Conservation (phyloP, 2,888 invertebrate species). For the Actias luna region DNA sequence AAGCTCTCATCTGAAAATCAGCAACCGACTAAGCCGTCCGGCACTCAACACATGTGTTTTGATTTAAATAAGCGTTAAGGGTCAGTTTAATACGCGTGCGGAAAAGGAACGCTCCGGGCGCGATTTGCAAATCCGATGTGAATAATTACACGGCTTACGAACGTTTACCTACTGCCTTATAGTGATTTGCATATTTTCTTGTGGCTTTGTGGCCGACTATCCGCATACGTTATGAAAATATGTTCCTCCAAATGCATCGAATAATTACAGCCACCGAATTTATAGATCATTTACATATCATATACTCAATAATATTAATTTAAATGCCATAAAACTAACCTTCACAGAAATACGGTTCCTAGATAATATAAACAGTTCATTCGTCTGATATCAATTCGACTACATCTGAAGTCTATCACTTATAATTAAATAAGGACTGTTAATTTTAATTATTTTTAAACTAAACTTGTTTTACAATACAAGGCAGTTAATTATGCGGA, state of each 20-base stretch:
- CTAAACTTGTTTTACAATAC: too few species aligned
- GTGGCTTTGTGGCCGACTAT: slow-evolving; percentile 64
- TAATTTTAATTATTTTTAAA: neutral
- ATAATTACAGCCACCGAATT: slow-evolving; percentile 13
- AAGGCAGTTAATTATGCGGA: neutral
- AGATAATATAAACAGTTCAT: neutral
- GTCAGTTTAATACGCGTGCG: slow-evolving; percentile 75
- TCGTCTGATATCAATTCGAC: too few species aligned
- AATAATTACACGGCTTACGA: slow-evolving; percentile 81
- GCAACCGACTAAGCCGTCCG: slow-evolving; percentile 74
- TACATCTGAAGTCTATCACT: neutral
- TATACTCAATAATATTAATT: neutral
- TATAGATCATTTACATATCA: neutral
- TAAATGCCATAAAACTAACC: neutral
- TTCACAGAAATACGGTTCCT: neutral
- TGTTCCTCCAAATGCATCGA: slow-evolving; percentile 32
- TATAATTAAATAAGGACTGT: neutral
- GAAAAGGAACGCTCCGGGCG: slow-evolving; percentile 74
- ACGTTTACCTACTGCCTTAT: slow-evolving; percentile 80
- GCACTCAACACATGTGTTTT: slow-evolving; percentile 80
- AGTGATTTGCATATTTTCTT: slow-evolving; percentile 81
- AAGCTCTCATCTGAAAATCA: slow-evolving; percentile 78
- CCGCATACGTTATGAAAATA: slow-evolving; percentile 41
- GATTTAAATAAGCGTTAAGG: slow-evolving; percentile 77
- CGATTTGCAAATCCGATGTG: slow-evolving; percentile 79